Conservation (phyloP, 2,888 invertebrate species). For the Escarpia spicata region DNA sequence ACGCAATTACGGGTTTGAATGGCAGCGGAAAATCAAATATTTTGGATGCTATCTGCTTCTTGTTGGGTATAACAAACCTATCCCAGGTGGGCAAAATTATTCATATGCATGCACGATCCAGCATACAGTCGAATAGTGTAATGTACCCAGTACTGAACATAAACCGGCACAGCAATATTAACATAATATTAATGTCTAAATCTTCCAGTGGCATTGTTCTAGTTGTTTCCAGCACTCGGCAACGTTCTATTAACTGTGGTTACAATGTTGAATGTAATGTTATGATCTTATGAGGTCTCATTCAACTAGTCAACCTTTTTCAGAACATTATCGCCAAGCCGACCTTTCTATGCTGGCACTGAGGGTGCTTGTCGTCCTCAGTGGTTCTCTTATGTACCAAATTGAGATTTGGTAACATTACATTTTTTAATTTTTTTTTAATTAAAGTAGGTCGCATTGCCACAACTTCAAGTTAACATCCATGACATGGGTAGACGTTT, state of each 20-base stretch:
- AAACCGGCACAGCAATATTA: no score
- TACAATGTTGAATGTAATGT: no score
- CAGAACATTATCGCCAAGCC: no score
- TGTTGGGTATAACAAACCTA: constrained; percentile 92
- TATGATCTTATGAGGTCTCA: no score
- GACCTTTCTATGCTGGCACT: no score
- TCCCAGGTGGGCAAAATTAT: constrained; percentile 76
- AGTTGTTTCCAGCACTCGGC: not conserved
- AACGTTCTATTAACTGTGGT: not conserved
- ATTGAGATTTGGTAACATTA: no score
- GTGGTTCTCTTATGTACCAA: no score
- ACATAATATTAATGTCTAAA: no score
- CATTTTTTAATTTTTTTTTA: not conserved
- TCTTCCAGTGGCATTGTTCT: no score
- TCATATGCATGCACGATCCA: not conserved
- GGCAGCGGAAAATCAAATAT: constrained; percentile 98
- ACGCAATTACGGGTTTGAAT: constrained; percentile 97
- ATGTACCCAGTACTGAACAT: not conserved
- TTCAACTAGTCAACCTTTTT: no score
- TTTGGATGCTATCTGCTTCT: constrained; percentile 96
- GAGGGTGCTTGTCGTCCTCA: no score
- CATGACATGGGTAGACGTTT: not conserved
- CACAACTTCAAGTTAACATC: not conserved
- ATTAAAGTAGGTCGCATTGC: not conserved
- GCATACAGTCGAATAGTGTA: not conserved